Evolutionary conservation across 1,140 invertebrate species (phyloP).

Genomic region (Cyclina sinensis): DNA sequence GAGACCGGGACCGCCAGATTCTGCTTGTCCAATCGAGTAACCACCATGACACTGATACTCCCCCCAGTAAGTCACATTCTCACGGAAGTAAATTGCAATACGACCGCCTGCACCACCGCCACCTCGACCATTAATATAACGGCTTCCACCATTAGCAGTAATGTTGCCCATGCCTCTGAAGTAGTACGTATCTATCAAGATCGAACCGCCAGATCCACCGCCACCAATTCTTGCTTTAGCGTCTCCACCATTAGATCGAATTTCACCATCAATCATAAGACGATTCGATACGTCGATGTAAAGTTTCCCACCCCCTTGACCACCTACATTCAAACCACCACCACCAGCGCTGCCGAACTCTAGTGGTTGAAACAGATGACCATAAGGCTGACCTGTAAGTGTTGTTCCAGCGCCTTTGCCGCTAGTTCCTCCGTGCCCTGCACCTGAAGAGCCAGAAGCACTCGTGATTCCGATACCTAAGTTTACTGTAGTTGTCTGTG

Average conservation of each 20-base stretch:
- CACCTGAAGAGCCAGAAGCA: constrained; percentile 76
- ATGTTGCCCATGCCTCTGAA: constrained; percentile 79
- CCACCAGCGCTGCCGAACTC: constrained; percentile 79
- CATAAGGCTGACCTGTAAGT: constrained; percentile 78
- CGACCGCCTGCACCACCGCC: constrained; percentile 79
- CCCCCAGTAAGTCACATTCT: constrained; percentile 79
- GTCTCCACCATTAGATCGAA: constrained; percentile 73
- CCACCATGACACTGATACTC: constrained; percentile 78
- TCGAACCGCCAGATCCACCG: constrained; percentile 79
- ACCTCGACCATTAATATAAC: constrained; percentile 70
- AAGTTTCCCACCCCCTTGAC: constrained; percentile 78
- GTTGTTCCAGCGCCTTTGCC: constrained; percentile 74
- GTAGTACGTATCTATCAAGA: constrained; percentile 73
- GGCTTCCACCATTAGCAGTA: constrained; percentile 80
- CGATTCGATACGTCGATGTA: constrained; percentile 73
- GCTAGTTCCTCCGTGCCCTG: constrained; percentile 79
- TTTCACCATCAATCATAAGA: constrained; percentile 76
- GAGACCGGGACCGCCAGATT: constrained; percentile 80
- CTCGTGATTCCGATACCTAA: constrained; percentile 73
- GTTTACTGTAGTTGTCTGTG: constrained; percentile 64
- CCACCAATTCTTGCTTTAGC: constrained; percentile 71
- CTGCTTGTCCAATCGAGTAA: constrained; percentile 40
- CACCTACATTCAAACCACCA: constrained; percentile 71
- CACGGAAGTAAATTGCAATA: constrained; percentile 77
- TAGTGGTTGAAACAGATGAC: constrained; percentile 78